Conservation (phyloP, 2,888 invertebrate genomes). For the Ophraella communa region DNA sequence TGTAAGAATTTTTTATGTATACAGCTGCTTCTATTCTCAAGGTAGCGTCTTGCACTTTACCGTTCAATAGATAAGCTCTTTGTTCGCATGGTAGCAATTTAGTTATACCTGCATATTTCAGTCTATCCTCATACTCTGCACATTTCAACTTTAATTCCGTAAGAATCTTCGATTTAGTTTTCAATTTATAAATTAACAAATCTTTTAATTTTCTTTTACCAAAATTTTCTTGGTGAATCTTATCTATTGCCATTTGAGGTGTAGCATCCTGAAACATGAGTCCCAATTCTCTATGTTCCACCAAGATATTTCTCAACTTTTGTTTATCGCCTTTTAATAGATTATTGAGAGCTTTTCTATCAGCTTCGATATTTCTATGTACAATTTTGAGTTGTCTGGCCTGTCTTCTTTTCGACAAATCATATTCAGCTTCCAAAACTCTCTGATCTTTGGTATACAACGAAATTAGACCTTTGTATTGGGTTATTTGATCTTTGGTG, state of each 20-base stretch:
- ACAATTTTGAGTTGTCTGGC: constrained; percentile 66
- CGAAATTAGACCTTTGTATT: constrained; percentile 70
- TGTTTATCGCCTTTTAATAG: constrained; percentile 68
- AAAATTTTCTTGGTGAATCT: constrained; percentile 69
- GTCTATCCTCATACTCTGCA: constrained; percentile 63
- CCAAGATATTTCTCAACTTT: constrained; percentile 65
- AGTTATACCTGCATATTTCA: constrained; percentile 59
- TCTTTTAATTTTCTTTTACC: constrained; percentile 69
- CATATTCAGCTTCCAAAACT: constrained; percentile 65
- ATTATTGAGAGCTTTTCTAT: constrained; percentile 65
- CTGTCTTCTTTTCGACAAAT: constrained; percentile 60
- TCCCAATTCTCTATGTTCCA: constrained; percentile 66
- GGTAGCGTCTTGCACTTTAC: constrained; percentile 68
- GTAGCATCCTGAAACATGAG: constrained; percentile 63
- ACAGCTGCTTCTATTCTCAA: constrained; percentile 71
- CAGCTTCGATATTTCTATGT: constrained; percentile 64
- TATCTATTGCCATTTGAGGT: constrained; percentile 62
- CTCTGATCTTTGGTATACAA: constrained; percentile 69
- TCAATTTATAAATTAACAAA: constrained; percentile 66
- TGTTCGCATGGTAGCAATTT: constrained; percentile 60
- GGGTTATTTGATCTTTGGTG: constrained; percentile 70
- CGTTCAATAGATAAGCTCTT: constrained; percentile 66
- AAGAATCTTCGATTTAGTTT: constrained; percentile 66
- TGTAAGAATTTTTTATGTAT: constrained; percentile 69
- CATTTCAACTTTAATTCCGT: constrained; percentile 66